Evolutionary conservation across 2,888 invertebrate genomes (phyloP).

Genomic region (Xanthia icteritia): DNA sequence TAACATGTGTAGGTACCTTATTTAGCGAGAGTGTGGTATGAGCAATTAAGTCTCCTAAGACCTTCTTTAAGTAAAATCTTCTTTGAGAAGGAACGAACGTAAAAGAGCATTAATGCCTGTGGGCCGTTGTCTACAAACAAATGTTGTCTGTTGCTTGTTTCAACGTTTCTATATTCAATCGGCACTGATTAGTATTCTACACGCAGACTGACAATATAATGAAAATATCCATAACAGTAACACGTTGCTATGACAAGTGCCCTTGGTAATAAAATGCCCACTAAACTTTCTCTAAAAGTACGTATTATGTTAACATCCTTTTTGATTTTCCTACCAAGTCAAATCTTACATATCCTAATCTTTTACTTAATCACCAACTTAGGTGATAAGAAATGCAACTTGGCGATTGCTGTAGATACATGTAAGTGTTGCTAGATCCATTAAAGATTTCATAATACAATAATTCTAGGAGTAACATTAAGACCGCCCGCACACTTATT

Average conservation of each 20-base stretch:
- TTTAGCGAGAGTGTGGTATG: too few species aligned
- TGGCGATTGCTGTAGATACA: not conserved
- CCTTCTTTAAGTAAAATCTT: too few species aligned
- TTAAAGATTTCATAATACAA: slow-evolving; percentile 47
- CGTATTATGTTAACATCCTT: not conserved
- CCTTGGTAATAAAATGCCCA: slow-evolving; percentile 27
- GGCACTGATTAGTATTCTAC: slow-evolving; percentile 46
- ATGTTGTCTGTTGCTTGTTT: not conserved
- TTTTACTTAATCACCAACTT: too few species aligned
- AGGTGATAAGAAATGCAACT: not conserved
- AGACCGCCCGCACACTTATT: slow-evolving; percentile 45
- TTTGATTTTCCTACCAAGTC: not conserved
- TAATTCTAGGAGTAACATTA: slow-evolving; percentile 7
- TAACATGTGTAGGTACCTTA: too few species aligned
- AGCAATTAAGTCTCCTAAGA: too few species aligned
- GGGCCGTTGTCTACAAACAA: not conserved
- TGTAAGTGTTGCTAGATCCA: slow-evolving; percentile 19
- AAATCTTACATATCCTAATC: not conserved
- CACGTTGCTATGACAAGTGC: slow-evolving; percentile 20
- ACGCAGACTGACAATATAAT: not conserved
- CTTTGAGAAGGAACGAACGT: not conserved
- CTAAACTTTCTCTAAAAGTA: slow-evolving; percentile 22
- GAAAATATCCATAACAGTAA: slow-evolving; percentile 34
- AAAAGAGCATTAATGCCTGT: not conserved
- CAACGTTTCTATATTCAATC: not conserved